Percentiles rank a stretch among this genome's conserved stretches.
phyloP scores from a whole-genome alignment of 2,888 invertebrate species.

The Xanthorhoe designata region DNA sequence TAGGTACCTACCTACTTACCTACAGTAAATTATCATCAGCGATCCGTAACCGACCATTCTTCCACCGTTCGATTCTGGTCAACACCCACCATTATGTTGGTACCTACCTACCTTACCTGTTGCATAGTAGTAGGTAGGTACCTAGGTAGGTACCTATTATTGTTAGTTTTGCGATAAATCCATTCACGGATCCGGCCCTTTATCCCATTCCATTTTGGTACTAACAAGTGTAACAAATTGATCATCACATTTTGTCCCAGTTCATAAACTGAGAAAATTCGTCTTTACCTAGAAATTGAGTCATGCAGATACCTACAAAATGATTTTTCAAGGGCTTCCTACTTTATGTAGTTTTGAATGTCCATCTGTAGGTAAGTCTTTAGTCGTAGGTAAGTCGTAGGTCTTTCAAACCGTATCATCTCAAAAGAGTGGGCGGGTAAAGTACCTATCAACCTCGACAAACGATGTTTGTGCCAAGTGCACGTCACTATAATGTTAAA shows the following conservation, averaged over 20 bases:
- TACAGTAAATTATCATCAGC: constrained; percentile 59
- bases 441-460: not conserved
- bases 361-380: no score
- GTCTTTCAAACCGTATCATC: not conserved
- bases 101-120: constrained; percentile 1
- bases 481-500: not conserved
- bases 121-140: not conserved
- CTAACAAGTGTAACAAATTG: no score
- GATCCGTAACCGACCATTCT: constrained; percentile 62
- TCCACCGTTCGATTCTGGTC: constrained; percentile 47
- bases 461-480: not conserved
- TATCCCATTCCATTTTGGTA: no score
- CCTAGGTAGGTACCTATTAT: not conserved
- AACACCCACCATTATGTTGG: constrained; percentile 13
- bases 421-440: not conserved
- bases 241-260: no score
- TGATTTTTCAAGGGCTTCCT: no score
- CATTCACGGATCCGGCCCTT: not conserved
- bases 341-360: no score
- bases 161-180: not conserved
- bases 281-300: no score
- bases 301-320: no score
- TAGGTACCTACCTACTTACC: no score
- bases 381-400: no score
- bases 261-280: no score